Evolutionary conservation across 37 sponge, comb jelly and placozoan genomes (phyloP).

Genomic region (Ephydatia muelleri): DNA sequence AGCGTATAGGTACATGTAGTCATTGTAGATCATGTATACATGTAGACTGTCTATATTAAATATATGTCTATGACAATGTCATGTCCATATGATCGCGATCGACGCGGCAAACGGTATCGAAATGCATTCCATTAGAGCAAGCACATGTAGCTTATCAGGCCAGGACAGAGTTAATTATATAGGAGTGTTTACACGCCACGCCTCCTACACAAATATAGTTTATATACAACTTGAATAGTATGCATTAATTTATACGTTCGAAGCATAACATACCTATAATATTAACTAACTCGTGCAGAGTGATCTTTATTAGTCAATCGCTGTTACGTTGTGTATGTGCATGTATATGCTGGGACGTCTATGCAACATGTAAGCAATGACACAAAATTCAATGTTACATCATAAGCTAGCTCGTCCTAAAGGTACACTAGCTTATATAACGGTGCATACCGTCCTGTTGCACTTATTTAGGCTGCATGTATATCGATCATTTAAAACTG

Average conservation of each 20-base stretch:
- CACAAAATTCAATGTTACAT: not conserved
- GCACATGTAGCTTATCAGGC: not conserved
- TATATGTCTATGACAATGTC: not conserved
- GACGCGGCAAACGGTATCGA: not conserved
- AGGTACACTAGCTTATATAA: too few species aligned
- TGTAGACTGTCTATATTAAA: not conserved
- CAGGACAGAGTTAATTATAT: not conserved
- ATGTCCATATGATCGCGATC: not conserved
- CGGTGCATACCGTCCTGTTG: not conserved
- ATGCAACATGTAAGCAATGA: not conserved
- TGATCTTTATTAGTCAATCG: not conserved
- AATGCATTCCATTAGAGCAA: not conserved
- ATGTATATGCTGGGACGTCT: not conserved
- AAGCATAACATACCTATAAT: not conserved
- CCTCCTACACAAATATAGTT: not conserved
- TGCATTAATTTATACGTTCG: not conserved
- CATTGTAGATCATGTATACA: not conserved
- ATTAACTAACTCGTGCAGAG: not conserved
- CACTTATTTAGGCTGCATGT: not conserved
- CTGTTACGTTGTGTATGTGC: not conserved
- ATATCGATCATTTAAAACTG: not conserved
- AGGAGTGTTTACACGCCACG: not conserved
- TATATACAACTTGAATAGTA: not conserved
- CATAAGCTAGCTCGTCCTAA: slow-evolving; percentile 1
- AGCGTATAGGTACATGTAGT: not conserved